Evolutionary conservation across 2,797 vertebrate species (phyloP).

Genomic region (Gymnoscopelus microlampas): DNA sequence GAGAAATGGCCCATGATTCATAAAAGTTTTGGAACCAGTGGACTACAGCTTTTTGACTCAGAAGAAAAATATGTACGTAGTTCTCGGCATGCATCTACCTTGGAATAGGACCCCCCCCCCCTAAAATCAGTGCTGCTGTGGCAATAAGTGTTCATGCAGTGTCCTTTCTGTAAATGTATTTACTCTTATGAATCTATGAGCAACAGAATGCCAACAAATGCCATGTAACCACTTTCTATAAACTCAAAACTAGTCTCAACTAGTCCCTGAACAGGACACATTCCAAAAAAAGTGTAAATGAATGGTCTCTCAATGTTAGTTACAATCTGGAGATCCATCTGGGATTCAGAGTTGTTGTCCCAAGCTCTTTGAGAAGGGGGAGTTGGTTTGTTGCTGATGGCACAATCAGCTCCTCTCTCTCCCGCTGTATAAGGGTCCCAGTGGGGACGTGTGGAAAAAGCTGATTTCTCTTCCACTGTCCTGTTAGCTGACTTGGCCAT

Average conservation of each 20-base stretch:
- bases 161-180: constrained; percentile 16
- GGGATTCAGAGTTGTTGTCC: constrained; percentile 28
- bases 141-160: no score
- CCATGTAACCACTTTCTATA: constrained; percentile 5
- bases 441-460: constrained; percentile 35
- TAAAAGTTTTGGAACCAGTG: no score
- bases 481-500: constrained; percentile 50
- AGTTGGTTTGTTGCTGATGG: constrained; percentile 15
- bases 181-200: constrained; percentile 8
- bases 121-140: no score
- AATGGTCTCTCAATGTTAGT: constrained; percentile 34
- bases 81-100: no score
- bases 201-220: not conserved
- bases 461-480: constrained; percentile 49
- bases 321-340: constrained; percentile 50
- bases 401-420: constrained; percentile 7
- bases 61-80: no score
- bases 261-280: constrained; percentile 22
- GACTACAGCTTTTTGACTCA: no score
- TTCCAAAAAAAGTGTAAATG: constrained; percentile 17
- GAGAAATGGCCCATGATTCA: no score
- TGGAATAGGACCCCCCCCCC: no score
- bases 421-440: constrained; percentile 40
- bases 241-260: not conserved
- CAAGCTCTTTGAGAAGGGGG: constrained; percentile 9